phyloP scores from a whole-genome alignment of 2,888 invertebrate species.

The Hirtodrosophila alboralis region DNA sequence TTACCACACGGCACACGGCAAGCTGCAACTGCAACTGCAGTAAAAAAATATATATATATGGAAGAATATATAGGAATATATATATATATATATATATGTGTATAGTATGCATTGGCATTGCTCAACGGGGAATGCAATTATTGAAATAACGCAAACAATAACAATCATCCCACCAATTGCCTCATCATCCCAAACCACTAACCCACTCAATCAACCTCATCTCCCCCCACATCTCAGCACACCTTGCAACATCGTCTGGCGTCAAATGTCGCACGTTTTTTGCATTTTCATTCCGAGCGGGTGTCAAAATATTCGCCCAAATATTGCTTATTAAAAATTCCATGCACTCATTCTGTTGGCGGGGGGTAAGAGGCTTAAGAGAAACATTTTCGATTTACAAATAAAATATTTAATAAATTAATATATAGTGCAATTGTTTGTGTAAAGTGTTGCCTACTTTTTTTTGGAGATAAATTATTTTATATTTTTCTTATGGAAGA shows the following conservation, averaged over 20 bases:
- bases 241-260: slow-evolving; percentile 42
- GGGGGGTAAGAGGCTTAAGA: neutral
- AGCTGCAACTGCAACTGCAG: slow-evolving; percentile 14
- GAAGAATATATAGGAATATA: slow-evolving; percentile 1
- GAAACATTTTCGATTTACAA: neutral
- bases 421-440: slow-evolving; percentile 10
- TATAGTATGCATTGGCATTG: slow-evolving; percentile 16
- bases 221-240: neutral
- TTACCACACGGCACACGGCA: slow-evolving; percentile 13
- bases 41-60: slow-evolving; percentile 1
- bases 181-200: neutral
- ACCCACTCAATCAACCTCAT: too few relatives aligned
- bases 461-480: too few relatives aligned
- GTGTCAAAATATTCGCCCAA: slow-evolving; percentile 80
- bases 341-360: slow-evolving; percentile 27
- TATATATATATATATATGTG: slow-evolving; percentile 9
- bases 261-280: slow-evolving; percentile 79
- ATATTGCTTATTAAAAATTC: slow-evolving; percentile 74
- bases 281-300: slow-evolving; percentile 54
- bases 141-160: slow-evolving; percentile 68
- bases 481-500: too few relatives aligned
- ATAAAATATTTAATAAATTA: slow-evolving; percentile 37
- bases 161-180: slow-evolving; percentile 12
- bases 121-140: slow-evolving; percentile 65
- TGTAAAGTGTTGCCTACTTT: slow-evolving; percentile 40